These are phyloP conservation scores for Rhyacophila evoluta DNA, from an alignment of 2,888 invertebrate species.

Conservation along the genomic window DNA sequence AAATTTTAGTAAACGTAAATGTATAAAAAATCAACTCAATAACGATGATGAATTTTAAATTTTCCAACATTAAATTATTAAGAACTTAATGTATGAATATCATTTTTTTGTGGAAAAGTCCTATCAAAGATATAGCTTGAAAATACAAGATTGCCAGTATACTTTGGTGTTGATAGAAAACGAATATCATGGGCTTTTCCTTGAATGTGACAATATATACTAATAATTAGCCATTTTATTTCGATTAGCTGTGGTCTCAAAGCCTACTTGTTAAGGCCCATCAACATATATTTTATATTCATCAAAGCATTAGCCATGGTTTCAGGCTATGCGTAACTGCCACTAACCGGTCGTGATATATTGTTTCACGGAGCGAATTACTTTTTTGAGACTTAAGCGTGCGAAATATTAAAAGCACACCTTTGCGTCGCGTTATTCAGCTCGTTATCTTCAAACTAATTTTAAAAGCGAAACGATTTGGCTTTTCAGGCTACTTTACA, in stretches of 20 bases:
- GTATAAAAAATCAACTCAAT: no score
- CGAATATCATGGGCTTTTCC: no score
- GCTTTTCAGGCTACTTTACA: not conserved
- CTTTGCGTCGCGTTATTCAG: conserved; percentile 3
- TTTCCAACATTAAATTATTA: no score
- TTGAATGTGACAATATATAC: no score
- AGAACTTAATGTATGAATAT: no score
- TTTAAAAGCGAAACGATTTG: not conserved
- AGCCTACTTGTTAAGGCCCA: not conserved
- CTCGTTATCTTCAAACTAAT: not conserved
- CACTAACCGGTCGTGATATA: conserved; percentile 35
- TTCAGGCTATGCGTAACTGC: conserved; percentile 4
- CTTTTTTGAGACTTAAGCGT: conserved; percentile 13
- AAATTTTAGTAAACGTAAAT: no score
- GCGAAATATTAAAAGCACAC: conserved; percentile 8
- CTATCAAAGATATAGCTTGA: no score
- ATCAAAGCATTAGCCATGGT: not conserved
- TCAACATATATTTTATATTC: not conserved
- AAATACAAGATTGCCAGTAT: no score
- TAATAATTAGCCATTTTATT: no score
- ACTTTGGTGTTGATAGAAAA: no score
- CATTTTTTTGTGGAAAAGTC: no score
- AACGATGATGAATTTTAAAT: no score
- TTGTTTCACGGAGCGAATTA: conserved; percentile 25
- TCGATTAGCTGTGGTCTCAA: not conserved